Evolutionary conservation across 23 tunicate genomes (phyloP).

Genomic region (Ascidia mentula): DNA sequence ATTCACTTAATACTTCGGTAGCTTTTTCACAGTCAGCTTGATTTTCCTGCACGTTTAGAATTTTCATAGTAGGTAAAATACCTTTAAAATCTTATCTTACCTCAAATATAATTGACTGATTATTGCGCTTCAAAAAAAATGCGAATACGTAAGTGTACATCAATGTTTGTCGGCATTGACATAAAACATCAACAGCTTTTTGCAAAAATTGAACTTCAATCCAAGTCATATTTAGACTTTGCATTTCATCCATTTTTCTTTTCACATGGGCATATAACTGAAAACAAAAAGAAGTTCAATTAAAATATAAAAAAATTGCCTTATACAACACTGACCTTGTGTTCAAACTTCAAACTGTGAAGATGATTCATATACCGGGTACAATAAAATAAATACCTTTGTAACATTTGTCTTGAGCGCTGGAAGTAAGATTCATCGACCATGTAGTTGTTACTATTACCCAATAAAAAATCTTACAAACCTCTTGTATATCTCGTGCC

Average conservation of each 20-base stretch:
- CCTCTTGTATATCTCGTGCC: slow-evolving; percentile 89
- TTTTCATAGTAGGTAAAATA: background rate
- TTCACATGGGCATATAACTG: slow-evolving; percentile 75
- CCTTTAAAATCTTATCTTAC: slow-evolving; percentile 6
- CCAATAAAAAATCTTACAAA: background rate
- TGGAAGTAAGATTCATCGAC: too few relatives aligned
- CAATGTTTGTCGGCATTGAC: slow-evolving; percentile 85
- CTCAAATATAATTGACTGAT: slow-evolving; percentile 90
- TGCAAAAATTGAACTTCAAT: slow-evolving; percentile 91
- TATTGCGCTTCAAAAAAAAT: slow-evolving; percentile 79
- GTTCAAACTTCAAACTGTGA: slow-evolving; percentile 76
- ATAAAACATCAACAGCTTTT: slow-evolving; percentile 80
- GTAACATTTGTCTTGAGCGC: slow-evolving; percentile 77
- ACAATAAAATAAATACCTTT: slow-evolving; percentile 91
- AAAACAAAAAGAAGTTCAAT: background rate
- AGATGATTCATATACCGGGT: slow-evolving; percentile 91
- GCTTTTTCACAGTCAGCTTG: slow-evolving; percentile 94
- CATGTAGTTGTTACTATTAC: too few relatives aligned
- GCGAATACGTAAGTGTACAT: slow-evolving; percentile 99
- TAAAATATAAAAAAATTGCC: too few relatives aligned
- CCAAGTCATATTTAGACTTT: slow-evolving; percentile 86
- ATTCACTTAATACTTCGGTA: slow-evolving; percentile 81
- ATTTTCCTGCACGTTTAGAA: slow-evolving; percentile 51
- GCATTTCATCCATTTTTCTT: slow-evolving; percentile 91
- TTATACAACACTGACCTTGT: slow-evolving; percentile 45